phyloP scores from a whole-genome alignment of 1,140 invertebrate genomes.

The Acromyrmex charruanus region DNA sequence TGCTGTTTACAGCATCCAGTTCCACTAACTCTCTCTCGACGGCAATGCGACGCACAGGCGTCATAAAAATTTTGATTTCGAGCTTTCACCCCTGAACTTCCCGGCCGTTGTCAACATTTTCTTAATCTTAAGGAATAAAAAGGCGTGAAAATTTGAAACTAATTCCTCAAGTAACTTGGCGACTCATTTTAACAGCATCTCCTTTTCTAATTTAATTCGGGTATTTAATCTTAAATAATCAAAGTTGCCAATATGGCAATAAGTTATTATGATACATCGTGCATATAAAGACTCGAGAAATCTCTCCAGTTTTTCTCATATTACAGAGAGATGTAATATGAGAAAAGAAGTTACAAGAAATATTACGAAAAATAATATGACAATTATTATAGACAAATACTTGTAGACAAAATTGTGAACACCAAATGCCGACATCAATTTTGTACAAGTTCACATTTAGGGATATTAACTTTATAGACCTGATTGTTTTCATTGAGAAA shows the following conservation, averaged over 20 bases:
- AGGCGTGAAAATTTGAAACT: background rate
- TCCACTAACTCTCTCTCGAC: background rate
- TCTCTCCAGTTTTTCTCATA: conserved; percentile 2
- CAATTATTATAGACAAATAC: too few relatives aligned
- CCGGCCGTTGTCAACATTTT: background rate
- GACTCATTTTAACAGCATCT: background rate
- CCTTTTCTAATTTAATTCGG: background rate
- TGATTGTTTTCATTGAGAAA: background rate
- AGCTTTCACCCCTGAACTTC: background rate
- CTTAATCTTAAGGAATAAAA: background rate
- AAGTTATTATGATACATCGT: background rate
- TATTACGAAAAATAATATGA: background rate
- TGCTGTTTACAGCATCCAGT: conserved; percentile 67
- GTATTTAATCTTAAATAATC: background rate
- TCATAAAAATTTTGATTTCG: conserved; percentile 41
- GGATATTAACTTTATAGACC: too few relatives aligned
- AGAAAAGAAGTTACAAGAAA: background rate
- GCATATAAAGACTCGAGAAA: background rate
- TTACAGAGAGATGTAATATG: conserved; percentile 1
- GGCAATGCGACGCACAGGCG: conserved; percentile 53
- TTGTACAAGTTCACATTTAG: too few relatives aligned
- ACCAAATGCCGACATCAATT: too few relatives aligned
- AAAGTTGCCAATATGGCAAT: background rate
- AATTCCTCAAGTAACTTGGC: background rate
- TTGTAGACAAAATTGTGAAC: too few relatives aligned